phyloP scores from a whole-genome alignment of 23 tunicate genomes.

The Styela plicata region DNA sequence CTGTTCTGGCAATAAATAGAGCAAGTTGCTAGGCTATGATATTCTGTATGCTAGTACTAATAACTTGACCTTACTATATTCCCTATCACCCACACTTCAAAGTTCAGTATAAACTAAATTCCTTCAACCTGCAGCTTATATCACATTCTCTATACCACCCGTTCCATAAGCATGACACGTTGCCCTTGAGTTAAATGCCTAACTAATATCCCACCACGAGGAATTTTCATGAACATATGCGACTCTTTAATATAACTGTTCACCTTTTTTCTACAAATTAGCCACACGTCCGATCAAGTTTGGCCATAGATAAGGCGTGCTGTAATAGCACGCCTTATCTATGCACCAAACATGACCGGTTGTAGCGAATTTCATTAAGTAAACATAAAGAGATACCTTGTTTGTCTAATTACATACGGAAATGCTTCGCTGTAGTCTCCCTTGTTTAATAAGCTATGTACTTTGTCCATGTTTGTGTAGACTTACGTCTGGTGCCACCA shows the following conservation, averaged over 20 bases:
- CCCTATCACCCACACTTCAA: too few relatives aligned
- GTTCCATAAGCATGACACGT: too few relatives aligned
- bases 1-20: too few relatives aligned
- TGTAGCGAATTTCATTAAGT: not conserved
- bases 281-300: too few relatives aligned
- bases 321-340: not conserved
- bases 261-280: not conserved
- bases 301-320: not conserved
- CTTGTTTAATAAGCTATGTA: not conserved
- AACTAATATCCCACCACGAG: not conserved
- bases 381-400: not conserved
- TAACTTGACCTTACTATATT: too few relatives aligned
- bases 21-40: too few relatives aligned
- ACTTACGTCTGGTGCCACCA: not conserved
- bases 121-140: too few relatives aligned
- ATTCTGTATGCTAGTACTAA: too few relatives aligned
- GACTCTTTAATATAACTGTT: not conserved
- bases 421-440: not conserved
- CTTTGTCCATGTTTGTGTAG: not conserved
- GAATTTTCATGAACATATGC: not conserved
- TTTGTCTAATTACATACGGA: not conserved
- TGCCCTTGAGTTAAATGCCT: not conserved
- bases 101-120: too few relatives aligned
- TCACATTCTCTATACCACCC: too few relatives aligned
- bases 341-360: not conserved